Conservation (phyloP, 2,888 invertebrate genomes). For the Dolichomitus sp. region DNA sequence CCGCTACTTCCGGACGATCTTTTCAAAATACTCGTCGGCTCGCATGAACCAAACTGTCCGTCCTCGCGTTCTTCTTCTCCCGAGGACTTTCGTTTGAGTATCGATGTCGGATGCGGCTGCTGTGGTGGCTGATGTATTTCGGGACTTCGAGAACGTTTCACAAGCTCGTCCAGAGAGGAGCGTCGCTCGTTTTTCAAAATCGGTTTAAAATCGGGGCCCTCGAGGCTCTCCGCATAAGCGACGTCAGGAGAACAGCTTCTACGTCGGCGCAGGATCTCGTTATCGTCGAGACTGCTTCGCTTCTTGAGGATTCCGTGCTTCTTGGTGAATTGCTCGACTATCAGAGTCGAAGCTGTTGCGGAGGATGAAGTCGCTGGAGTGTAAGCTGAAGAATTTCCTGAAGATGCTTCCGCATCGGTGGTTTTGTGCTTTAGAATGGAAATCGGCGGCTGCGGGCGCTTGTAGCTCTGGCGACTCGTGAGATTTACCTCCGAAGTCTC, state of each 20-base stretch:
- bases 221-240: conserved; percentile 85
- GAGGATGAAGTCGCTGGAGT: conserved; percentile 88
- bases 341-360: conserved; percentile 93
- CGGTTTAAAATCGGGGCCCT: conserved; percentile 88
- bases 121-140: conserved; percentile 84
- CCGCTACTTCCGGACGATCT: conserved; percentile 90
- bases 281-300: conserved; percentile 93
- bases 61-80: conserved; percentile 89
- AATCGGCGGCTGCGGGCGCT: conserved; percentile 84
- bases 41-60: conserved; percentile 89
- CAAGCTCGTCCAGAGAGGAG: conserved; percentile 91
- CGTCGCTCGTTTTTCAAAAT: conserved; percentile 90
- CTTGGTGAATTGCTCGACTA: conserved; percentile 89
- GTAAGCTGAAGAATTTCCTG: conserved; percentile 79
- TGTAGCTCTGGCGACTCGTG: conserved; percentile 46
- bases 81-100: conserved; percentile 91
- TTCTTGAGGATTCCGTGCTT: conserved; percentile 94
- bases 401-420: conserved; percentile 78
- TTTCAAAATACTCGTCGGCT: conserved; percentile 93
- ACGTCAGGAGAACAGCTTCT: conserved; percentile 91
- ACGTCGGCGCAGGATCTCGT: conserved; percentile 90
- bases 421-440: conserved; percentile 89
- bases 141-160: conserved; percentile 89
- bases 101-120: conserved; percentile 88
- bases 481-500: conserved; percentile 70